phyloP scores from a whole-genome alignment of 2,888 invertebrate species.

The Acanthosepion esculentum region DNA sequence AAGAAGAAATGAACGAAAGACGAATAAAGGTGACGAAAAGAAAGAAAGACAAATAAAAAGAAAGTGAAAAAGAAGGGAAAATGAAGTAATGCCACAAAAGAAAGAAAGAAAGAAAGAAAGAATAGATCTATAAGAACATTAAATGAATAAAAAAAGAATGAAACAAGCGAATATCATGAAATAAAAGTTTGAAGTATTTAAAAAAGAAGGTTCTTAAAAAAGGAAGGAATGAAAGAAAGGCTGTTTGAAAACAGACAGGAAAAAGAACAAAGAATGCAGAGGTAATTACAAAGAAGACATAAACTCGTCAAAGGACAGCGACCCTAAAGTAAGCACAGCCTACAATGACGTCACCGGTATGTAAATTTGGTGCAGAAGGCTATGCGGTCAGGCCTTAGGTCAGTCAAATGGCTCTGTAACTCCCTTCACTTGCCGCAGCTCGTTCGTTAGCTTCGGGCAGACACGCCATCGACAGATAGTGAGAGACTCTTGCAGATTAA shows the following conservation, averaged over 20 bases:
- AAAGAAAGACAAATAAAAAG: too few species aligned
- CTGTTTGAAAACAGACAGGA: not conserved
- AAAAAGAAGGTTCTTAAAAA: too few species aligned
- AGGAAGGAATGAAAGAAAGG: not conserved
- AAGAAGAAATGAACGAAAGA: not conserved
- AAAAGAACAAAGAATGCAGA: not conserved
- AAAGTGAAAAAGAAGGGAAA: too few species aligned
- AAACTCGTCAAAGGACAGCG: not conserved
- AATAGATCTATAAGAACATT: too few species aligned
- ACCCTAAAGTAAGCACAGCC: not conserved
- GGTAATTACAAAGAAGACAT: not conserved
- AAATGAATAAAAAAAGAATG: too few species aligned
- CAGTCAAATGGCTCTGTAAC: not conserved
- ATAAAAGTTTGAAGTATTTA: too few species aligned
- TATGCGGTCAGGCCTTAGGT: not conserved
- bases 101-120: too few species aligned
- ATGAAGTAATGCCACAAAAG: too few species aligned
- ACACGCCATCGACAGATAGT: constrained; percentile 13
- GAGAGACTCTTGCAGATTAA: not conserved
- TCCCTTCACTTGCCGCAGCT: not conserved
- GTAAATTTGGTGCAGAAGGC: not conserved
- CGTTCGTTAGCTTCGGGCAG: not conserved
- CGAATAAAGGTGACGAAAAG: too few species aligned
- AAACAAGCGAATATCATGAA: too few species aligned
- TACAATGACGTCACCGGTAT: not conserved